A percentile compares a stretch with the other conserved stretches of the same genome.
phyloP scores from a whole-genome alignment of 2,888 invertebrate species.

The Epinotia brunnichana region DNA sequence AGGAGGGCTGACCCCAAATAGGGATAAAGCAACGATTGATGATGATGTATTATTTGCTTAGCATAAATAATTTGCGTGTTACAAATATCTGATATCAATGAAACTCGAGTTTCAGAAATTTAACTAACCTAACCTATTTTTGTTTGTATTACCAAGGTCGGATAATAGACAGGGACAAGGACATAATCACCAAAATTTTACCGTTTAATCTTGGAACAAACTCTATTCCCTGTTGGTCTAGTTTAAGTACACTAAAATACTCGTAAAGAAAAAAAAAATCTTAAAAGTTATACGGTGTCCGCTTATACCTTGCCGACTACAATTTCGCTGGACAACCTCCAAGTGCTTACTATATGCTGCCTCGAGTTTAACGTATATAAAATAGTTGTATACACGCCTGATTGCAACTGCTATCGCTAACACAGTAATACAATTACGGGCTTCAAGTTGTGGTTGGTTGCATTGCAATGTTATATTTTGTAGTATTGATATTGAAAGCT shows the following conservation, averaged over 20 bases:
- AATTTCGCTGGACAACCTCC: conserved; percentile 70
- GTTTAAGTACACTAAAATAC: background rate
- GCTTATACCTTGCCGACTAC: conserved; percentile 26
- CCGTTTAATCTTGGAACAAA: too few species aligned
- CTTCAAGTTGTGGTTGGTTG: conserved; percentile 24
- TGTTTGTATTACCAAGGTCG: too few species aligned
- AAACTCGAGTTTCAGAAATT: too few species aligned
- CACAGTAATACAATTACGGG: conserved; percentile 41
- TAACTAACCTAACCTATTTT: too few species aligned
- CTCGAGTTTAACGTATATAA: conserved; percentile 72
- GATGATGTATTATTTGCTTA: too few species aligned
- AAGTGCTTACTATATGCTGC: conserved; percentile 66
- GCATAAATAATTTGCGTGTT: too few species aligned
- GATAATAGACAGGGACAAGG: too few species aligned
- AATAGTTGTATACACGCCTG: conserved; percentile 75
- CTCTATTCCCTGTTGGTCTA: background rate
- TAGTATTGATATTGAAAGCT: background rate
- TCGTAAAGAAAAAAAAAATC: too few species aligned
- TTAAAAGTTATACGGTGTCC: conserved; percentile 48
- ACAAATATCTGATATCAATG: too few species aligned
- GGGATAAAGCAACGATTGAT: too few species aligned
- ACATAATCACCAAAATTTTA: too few species aligned
- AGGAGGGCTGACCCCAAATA: too few species aligned
- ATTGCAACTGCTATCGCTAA: conserved; percentile 62
- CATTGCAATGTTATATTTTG: conserved; percentile 7